Evolutionary conservation across 2,797 vertebrate species (phyloP).

Genomic region (Manis javanica): DNA sequence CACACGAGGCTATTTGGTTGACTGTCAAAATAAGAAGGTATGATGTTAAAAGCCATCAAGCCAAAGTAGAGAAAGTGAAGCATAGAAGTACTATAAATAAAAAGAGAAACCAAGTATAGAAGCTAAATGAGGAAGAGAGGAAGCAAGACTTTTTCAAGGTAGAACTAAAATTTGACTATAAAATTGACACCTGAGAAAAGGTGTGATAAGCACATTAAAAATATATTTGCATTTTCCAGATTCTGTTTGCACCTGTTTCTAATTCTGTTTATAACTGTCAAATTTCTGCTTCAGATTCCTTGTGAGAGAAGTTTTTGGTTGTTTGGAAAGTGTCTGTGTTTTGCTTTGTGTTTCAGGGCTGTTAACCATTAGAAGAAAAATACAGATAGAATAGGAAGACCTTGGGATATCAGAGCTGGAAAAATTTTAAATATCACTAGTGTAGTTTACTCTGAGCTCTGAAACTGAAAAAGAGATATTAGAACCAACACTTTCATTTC

Average conservation of each 20-base stretch:
- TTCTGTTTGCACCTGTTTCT: background rate
- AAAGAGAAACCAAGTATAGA: background rate
- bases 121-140: background rate
- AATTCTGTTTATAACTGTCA: background rate
- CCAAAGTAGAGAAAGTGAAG: background rate
- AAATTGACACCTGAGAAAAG: background rate
- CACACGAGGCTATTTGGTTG: background rate
- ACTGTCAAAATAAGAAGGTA: background rate
- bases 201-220: background rate
- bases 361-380: background rate
- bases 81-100: background rate
- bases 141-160: background rate
- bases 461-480: background rate
- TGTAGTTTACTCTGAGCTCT: background rate
- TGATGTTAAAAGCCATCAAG: slow-evolving; percentile 2
- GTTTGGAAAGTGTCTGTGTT: background rate
- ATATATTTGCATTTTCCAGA: background rate
- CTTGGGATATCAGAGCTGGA: background rate
- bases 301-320: background rate
- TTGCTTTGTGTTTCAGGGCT: background rate
- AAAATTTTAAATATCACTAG: background rate
- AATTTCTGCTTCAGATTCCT: background rate
- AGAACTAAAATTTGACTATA: background rate
- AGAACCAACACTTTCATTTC: background rate
- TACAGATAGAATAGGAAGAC: background rate